Percentiles rank a stretch among this genome's conserved stretches.
Evolutionary conservation across 2,888 invertebrate species (phyloP).

Genomic region (Troides aeacus): DNA sequence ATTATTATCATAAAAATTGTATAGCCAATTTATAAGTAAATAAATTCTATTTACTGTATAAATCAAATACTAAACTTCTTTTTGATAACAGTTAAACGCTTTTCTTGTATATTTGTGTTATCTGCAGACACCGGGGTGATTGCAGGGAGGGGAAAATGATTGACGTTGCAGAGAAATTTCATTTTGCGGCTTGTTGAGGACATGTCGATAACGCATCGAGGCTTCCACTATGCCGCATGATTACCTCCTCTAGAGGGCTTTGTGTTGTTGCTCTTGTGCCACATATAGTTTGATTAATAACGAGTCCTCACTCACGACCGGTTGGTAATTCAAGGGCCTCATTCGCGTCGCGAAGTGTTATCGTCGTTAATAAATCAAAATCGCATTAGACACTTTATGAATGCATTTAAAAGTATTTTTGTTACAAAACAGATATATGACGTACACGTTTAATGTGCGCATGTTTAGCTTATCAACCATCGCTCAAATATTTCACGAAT

Average conservation of each 20-base stretch:
- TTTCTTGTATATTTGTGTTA: slow-evolving; percentile 1
- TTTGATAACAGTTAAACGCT: slow-evolving; percentile 5
- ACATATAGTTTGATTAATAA: slow-evolving; percentile 70
- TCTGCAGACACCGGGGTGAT: slow-evolving; percentile 20
- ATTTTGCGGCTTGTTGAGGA: slow-evolving; percentile 78
- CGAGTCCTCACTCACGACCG: slow-evolving; percentile 44
- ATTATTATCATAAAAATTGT: too few relatives aligned
- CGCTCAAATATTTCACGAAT: slow-evolving; percentile 30
- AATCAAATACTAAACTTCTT: background rate
- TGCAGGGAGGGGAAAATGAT: slow-evolving; percentile 73
- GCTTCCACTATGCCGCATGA: slow-evolving; percentile 47
- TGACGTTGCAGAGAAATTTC: slow-evolving; percentile 76
- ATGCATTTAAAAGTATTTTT: slow-evolving; percentile 5
- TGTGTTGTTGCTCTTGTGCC: slow-evolving; percentile 63
- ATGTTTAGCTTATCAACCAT: slow-evolving; percentile 27
- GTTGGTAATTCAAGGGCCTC: slow-evolving; percentile 50
- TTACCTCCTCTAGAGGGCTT: slow-evolving; percentile 61
- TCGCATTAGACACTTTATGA: slow-evolving; percentile 10
- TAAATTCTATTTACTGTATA: background rate
- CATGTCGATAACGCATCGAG: slow-evolving; percentile 59
- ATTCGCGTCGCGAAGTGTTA: slow-evolving; percentile 29
- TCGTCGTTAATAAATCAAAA: slow-evolving; percentile 12
- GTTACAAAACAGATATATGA: slow-evolving; percentile 1
- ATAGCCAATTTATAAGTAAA: too few relatives aligned
- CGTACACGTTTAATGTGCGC: background rate